Conservation (phyloP, 2,888 invertebrate genomes). For the Nasonia oneida region DNA sequence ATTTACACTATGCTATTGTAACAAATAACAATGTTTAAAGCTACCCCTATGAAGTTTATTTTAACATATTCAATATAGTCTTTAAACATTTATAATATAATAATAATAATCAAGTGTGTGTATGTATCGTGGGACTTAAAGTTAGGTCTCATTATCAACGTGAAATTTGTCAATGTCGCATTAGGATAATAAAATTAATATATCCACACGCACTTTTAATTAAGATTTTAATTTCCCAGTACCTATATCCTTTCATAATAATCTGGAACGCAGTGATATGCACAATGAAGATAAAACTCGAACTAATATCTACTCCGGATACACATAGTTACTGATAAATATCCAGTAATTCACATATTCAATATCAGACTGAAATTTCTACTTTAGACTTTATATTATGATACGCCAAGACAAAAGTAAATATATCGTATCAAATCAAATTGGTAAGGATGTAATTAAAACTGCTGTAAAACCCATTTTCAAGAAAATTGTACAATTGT, state of each 20-base stretch:
- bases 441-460: neutral
- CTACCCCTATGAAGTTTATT: conserved; percentile 5
- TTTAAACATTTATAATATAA: neutral
- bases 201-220: neutral
- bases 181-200: conserved; percentile 35
- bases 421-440: no score
- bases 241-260: neutral
- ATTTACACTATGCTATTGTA: neutral
- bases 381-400: neutral
- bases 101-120: conserved; percentile 14
- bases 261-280: no score
- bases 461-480: neutral
- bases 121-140: conserved; percentile 4
- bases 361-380: neutral
- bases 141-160: neutral
- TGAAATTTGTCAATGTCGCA: conserved; percentile 24
- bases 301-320: no score
- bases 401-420: neutral
- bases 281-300: no score
- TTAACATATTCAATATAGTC: neutral
- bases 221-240: neutral
- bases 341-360: neutral
- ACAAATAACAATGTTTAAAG: neutral
- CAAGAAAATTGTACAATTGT: no score
- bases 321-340: neutral